phyloP scores from a whole-genome alignment of 1,140 invertebrate species.

The Goniozus legneri region DNA sequence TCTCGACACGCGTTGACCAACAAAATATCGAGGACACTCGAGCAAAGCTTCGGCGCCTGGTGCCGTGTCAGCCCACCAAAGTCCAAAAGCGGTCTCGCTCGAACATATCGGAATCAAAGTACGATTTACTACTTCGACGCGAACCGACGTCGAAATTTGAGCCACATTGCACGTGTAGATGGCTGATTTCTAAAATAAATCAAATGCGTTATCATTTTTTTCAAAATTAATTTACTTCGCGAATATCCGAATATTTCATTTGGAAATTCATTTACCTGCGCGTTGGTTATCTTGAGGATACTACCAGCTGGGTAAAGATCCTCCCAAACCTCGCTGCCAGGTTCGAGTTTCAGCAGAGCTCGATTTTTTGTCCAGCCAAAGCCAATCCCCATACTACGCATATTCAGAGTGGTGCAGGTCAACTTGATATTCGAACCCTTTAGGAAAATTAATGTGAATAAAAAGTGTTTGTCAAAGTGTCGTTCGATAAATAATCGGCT shows the following conservation, averaged over 20 bases:
- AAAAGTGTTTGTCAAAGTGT: not conserved
- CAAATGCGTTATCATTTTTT: not conserved
- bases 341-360: slow-evolving; percentile 65
- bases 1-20: slow-evolving; percentile 53
- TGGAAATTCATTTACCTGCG: slow-evolving; percentile 58
- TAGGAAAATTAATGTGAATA: not conserved
- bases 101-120: slow-evolving; percentile 58
- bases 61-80: slow-evolving; percentile 62
- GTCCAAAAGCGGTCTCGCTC: slow-evolving; percentile 47
- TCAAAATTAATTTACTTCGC: too few relatives aligned
- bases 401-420: slow-evolving; percentile 46
- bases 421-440: slow-evolving; percentile 32
- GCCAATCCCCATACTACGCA: slow-evolving; percentile 56
- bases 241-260: not conserved
- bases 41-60: slow-evolving; percentile 60
- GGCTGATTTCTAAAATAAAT: slow-evolving; percentile 57
- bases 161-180: slow-evolving; percentile 62
- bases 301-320: slow-evolving; percentile 75
- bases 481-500: too few relatives aligned
- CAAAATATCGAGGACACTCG: slow-evolving; percentile 58
- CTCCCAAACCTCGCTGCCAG: slow-evolving; percentile 72
- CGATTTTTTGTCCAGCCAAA: slow-evolving; percentile 78
- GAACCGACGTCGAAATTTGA: slow-evolving; percentile 57
- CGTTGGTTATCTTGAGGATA: slow-evolving; percentile 72
- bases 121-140: slow-evolving; percentile 61